Base-by-base conservation (phyloP, 1,140 invertebrate species). In the Drosophila albomicans region DNA sequence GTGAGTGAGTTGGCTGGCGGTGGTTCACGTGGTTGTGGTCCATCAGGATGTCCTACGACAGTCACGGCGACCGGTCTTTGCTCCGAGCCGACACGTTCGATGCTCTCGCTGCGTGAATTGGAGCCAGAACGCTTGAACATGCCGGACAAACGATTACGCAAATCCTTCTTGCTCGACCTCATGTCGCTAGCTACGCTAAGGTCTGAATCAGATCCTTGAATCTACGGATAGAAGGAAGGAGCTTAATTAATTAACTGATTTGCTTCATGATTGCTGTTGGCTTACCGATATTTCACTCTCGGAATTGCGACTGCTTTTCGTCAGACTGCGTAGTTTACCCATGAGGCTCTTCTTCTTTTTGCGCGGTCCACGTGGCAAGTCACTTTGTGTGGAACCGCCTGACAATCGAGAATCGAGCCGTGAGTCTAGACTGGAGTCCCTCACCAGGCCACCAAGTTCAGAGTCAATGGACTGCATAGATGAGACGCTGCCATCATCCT, bases 281-380 rank as follows among this genome's bases (percentile, higher is more conserved):
- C 85, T 76, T 43, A 93, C 91, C 69, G 92, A 92, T 79, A 89
- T 78, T 89, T 92, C 91, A 85, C 91, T 93, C 79, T 93, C 92
- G 80, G 90, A 92, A 80, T 91, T 91, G 69, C 91, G 90, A 35
- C 96, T 95, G 1, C 97, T 97, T 93, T 98, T 98, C 7, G 96
- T 97, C 15, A 98, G 93, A 82, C 96, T 96, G 75, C 96, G 96
- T 56, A 98, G 93, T 93, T 97, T 97, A 28, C 96, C 96, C 85
- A 98, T 96, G 49, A 98, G 92, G 38, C 96, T 95, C 92, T 96
- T 96, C 91, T 96, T 96, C 91, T 97, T 97, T 91, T 96, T 97
- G 79, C 97, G 97, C 54, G 96, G 95, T 59, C 94, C 92, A 2
- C 95, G 94, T 2, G 96, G 92, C 62, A 96, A 94, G 81, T 98